phyloP scores from a whole-genome alignment of 2,797 vertebrate genomes.

The Chloroceryle inda region DNA sequence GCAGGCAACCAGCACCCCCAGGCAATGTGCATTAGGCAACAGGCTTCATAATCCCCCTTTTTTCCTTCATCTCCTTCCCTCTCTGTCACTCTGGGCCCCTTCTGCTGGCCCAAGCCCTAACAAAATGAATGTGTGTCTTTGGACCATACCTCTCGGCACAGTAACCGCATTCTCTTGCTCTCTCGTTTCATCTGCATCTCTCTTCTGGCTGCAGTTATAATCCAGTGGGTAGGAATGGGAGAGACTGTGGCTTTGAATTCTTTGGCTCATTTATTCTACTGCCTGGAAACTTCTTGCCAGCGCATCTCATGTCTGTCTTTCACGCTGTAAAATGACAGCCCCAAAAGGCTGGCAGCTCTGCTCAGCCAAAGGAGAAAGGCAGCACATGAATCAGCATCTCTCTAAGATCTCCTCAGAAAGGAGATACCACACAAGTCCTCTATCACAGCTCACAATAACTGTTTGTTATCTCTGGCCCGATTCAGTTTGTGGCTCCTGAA shows the following conservation, averaged over 20 bases:
- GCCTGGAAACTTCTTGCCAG: not conserved
- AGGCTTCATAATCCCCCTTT: not conserved
- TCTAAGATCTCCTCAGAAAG: not conserved
- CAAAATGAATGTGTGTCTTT: not conserved
- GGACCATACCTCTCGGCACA: not conserved
- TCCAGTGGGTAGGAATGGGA: not conserved
- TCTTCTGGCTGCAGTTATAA: not conserved
- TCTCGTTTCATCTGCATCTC: conserved; percentile 17
- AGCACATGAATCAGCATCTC: not conserved
- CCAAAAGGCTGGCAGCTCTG: not conserved
- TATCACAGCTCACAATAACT: not conserved
- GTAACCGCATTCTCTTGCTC: not conserved
- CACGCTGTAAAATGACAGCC: not conserved
- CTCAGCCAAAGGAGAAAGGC: not conserved
- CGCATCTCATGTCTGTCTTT: not conserved
- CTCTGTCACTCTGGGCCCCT: not conserved
- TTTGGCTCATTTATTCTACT: not conserved
- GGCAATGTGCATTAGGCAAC: not conserved
- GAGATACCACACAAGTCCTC: not conserved
- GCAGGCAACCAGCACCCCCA: not conserved
- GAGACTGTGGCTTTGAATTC: conserved; percentile 38
- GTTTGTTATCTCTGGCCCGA: not conserved
- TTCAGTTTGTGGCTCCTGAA: not conserved
- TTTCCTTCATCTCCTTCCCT: not conserved
- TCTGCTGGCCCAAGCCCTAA: not conserved